A percentile compares a stretch with the other conserved stretches of the same genome.
Evolutionary conservation across 2,888 invertebrate genomes (phyloP).

Genomic region (Troilus luridus): DNA sequence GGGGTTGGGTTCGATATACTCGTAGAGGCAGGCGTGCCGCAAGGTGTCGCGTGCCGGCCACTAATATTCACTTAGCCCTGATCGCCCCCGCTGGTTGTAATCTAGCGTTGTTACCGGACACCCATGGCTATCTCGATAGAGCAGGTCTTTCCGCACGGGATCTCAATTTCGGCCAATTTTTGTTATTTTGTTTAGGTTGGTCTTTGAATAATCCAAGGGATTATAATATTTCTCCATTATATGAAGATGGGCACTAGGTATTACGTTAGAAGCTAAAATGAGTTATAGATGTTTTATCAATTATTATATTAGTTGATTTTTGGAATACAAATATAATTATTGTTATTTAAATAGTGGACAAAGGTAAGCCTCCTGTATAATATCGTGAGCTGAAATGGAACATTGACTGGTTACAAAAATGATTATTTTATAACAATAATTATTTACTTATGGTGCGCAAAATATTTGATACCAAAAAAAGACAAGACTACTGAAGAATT

Average conservation of each 20-base stretch:
- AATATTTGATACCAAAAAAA: no score
- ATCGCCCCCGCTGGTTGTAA: constrained; percentile 14
- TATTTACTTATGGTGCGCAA: no score
- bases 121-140: not conserved
- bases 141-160: not conserved
- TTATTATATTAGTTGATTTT: no score
- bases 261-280: no score
- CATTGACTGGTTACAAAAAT: no score
- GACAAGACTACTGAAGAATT: no score
- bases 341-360: no score
- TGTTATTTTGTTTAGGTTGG: not conserved
- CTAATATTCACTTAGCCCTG: constrained; percentile 54
- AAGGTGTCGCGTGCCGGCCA: constrained; percentile 31
- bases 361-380: no score
- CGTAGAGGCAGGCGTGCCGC: not conserved
- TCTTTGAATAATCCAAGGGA: not conserved
- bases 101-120: constrained; percentile 50
- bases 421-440: no score
- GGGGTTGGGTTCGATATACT: not conserved
- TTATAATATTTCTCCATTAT: not conserved
- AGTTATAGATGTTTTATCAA: no score
- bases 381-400: no score
- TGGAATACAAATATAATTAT: no score
- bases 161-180: not conserved
- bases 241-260: not conserved